These are phyloP conservation scores for Drosophila bipectinata DNA, from an alignment of 1,140 invertebrate species.

Conservation along the genomic window DNA sequence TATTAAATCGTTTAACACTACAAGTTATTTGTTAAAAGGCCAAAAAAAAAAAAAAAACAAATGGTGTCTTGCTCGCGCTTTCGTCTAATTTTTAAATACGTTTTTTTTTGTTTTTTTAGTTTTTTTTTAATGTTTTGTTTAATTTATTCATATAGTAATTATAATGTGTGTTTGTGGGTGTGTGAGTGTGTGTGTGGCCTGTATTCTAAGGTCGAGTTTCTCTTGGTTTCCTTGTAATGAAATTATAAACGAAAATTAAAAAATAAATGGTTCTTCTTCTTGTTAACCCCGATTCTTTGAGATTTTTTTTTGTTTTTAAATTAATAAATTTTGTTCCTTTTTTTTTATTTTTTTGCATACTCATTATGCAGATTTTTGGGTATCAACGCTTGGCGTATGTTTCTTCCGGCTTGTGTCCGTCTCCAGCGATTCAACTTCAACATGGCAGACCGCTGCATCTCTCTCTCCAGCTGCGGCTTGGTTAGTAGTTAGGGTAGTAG, in stretches of 20 bases:
- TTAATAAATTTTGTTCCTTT: background rate
- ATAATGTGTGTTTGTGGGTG: background rate
- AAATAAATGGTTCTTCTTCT: slow-evolving; percentile 11
- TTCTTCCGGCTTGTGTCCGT: background rate
- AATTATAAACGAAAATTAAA: slow-evolving; percentile 30
- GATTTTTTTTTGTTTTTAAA: slow-evolving; percentile 11
- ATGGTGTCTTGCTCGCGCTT: slow-evolving; percentile 8
- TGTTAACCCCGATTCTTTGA: slow-evolving; percentile 4
- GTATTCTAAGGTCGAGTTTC: slow-evolving; percentile 32
- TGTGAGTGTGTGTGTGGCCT: slow-evolving; percentile 19
- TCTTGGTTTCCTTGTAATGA: slow-evolving; percentile 27
- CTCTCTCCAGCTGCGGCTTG: slow-evolving; percentile 1
- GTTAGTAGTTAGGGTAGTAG: slow-evolving; percentile 8
- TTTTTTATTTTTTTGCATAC: slow-evolving; percentile 22
- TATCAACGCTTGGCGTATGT: slow-evolving; percentile 34
- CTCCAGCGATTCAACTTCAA: slow-evolving; percentile 22
- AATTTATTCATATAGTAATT: slow-evolving; percentile 40
- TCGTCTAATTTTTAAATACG: slow-evolving; percentile 20
- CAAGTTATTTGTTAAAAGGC: slow-evolving; percentile 50
- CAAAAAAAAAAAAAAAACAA: slow-evolving; percentile 14
- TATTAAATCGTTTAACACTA: slow-evolving; percentile 51
- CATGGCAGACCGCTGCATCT: slow-evolving; percentile 23
- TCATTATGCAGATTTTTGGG: slow-evolving; percentile 16
- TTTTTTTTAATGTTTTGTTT: slow-evolving; percentile 10
- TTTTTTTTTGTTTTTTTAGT: background rate